Evolutionary conservation across 2,888 invertebrate genomes (phyloP).

Genomic region (Watsonalla binaria): DNA sequence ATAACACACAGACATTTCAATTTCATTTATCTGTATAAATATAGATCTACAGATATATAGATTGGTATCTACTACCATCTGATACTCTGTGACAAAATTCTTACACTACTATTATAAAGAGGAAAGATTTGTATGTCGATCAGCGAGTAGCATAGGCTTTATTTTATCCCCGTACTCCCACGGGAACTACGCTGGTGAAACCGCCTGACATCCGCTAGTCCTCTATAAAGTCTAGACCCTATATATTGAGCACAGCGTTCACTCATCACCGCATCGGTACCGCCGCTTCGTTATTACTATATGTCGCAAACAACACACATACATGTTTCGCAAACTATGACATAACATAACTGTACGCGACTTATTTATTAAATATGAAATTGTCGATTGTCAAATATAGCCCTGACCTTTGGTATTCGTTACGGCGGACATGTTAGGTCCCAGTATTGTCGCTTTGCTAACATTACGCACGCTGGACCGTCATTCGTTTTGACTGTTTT

Average conservation of each 20-base stretch:
- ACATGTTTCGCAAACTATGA: constrained; percentile 1
- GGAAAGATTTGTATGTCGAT: too few species aligned
- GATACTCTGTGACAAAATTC: not conserved
- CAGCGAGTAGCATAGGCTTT: too few species aligned
- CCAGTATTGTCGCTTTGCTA: not conserved
- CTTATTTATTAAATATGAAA: constrained; percentile 1
- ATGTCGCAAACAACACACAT: not conserved
- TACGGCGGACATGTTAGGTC: not conserved
- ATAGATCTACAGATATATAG: too few species aligned
- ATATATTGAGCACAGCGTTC: too few species aligned
- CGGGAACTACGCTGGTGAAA: too few species aligned
- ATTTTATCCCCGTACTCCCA: too few species aligned
- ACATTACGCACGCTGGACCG: not conserved
- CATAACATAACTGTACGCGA: constrained; percentile 2
- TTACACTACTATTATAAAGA: too few species aligned
- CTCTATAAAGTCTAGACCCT: too few species aligned
- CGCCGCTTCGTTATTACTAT: not conserved
- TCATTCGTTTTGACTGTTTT: too few species aligned
- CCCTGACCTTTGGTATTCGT: constrained; percentile 1
- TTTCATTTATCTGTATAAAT: too few species aligned
- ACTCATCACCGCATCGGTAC: not conserved
- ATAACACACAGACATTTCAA: too few species aligned
- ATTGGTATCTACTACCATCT: not conserved
- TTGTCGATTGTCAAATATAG: not conserved
- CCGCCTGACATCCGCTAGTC: too few species aligned